Conservation (phyloP, 2,888 invertebrate species). For the Isotomurus palustris region DNA sequence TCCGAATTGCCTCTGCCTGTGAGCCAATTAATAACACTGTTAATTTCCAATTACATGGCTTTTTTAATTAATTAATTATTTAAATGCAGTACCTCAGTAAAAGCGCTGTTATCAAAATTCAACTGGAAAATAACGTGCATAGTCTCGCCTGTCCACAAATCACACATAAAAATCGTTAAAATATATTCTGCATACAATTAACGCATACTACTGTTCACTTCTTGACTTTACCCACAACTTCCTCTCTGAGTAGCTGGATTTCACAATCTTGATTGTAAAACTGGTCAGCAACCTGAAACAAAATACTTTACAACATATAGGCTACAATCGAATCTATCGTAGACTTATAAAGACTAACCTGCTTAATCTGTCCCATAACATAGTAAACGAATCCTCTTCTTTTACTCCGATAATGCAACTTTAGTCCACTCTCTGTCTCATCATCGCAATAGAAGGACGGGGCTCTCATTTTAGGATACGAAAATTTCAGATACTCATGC, state of each 20-base stretch:
- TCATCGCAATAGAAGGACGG: constrained; percentile 65
- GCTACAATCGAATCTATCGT: neutral
- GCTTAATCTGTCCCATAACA: constrained; percentile 80
- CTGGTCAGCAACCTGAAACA: constrained; percentile 71
- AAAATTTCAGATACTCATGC: constrained; percentile 94
- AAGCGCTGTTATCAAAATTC: constrained; percentile 89
- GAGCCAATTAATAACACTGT: neutral
- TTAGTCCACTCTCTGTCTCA: constrained; percentile 85
- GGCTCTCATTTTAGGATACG: constrained; percentile 81
- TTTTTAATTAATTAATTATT: neutral
- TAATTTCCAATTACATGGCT: neutral
- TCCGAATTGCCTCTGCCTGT: constrained; percentile 3
- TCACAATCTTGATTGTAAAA: constrained; percentile 93
- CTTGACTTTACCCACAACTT: constrained; percentile 73
- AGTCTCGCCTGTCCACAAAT: neutral
- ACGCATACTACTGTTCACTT: too few relatives aligned
- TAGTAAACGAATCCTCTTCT: constrained; percentile 91
- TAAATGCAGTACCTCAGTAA: constrained; percentile 58
- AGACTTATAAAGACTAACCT: neutral
- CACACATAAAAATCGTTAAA: neutral
- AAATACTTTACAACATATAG: neutral
- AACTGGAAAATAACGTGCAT: constrained; percentile 90
- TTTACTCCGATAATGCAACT: constrained; percentile 88
- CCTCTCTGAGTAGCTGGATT: constrained; percentile 82
- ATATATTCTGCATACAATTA: too few relatives aligned